Evolutionary conservation across 2,888 invertebrate species (phyloP).

Genomic region (Thyatira batis): DNA sequence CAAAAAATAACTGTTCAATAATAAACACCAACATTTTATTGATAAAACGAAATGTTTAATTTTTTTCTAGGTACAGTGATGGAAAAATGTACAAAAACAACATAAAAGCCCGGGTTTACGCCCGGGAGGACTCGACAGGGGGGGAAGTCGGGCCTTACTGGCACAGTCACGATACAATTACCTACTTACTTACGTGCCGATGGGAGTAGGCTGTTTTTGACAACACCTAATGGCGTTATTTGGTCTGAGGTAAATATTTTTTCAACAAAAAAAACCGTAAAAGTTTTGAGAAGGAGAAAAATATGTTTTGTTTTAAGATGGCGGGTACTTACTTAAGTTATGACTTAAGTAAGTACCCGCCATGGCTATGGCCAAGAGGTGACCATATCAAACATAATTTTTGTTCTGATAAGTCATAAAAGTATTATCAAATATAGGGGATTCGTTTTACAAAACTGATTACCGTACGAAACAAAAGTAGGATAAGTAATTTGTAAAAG

Average conservation of each 20-base stretch:
- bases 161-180: slow-evolving; percentile 60
- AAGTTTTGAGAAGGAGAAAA: not conserved
- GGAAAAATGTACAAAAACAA: slow-evolving; percentile 14
- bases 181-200: slow-evolving; percentile 34
- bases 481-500: too few relatives aligned
- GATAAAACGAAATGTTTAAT: not conserved
- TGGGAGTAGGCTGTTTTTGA: slow-evolving; percentile 43
- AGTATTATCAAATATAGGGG: too few relatives aligned
- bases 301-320: not conserved
- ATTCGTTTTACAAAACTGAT: too few relatives aligned
- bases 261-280: slow-evolving; percentile 14
- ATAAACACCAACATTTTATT: not conserved
- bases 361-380: too few relatives aligned
- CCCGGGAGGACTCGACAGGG: slow-evolving; percentile 27
- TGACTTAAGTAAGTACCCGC: too few relatives aligned
- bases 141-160: slow-evolving; percentile 37
- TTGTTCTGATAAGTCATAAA: too few relatives aligned
- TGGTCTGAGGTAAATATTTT: slow-evolving; percentile 16
- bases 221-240: slow-evolving; percentile 36
- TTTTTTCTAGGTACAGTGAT: slow-evolving; percentile 1
- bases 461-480: too few relatives aligned
- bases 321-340: too few relatives aligned
- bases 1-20: not conserved
- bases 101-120: slow-evolving; percentile 39
- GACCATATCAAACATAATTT: too few relatives aligned